Percentiles rank a stretch among this genome's conserved stretches.
phyloP scores from a whole-genome alignment of 2,113 vertebrate genomes.

The Eptesicus fuscus region DNA sequence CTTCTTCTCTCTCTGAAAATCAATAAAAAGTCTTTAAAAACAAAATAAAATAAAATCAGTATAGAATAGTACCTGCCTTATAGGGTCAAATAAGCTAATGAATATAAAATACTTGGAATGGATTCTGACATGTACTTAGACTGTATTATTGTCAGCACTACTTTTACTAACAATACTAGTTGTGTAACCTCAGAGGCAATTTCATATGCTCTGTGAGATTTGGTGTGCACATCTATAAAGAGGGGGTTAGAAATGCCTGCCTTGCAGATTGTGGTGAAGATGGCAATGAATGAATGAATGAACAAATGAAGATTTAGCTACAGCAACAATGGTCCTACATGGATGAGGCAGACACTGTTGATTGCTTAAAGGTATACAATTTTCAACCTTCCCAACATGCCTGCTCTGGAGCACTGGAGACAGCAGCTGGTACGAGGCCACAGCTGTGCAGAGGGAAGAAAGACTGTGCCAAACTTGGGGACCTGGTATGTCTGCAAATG shows the following conservation, averaged over 20 bases:
- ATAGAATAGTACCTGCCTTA: background rate
- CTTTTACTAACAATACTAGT: background rate
- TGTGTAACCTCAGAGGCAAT: background rate
- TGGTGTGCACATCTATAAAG: background rate
- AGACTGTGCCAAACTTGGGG: background rate
- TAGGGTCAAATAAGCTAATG: background rate
- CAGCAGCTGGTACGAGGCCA: background rate
- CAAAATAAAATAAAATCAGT: background rate
- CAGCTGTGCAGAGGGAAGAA: background rate
- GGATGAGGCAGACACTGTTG: background rate
- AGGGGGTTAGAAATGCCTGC: background rate
- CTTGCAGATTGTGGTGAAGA: background rate
- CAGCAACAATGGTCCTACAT: background rate
- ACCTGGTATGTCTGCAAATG: background rate
- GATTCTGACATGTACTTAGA: background rate
- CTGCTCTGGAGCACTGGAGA: background rate
- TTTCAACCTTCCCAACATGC: background rate
- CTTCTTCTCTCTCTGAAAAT: too few relatives aligned
- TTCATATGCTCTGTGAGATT: background rate
- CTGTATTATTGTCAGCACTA: background rate
- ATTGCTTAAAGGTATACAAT: background rate
- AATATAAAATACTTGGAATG: background rate
- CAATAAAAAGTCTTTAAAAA: too few relatives aligned
- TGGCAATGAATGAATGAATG: background rate
- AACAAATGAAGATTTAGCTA: background rate